Percentiles rank a stretch among this genome's conserved stretches.
Conservation (phyloP, 2,888 invertebrate genomes). For the Lasioglossum pauxillum region DNA sequence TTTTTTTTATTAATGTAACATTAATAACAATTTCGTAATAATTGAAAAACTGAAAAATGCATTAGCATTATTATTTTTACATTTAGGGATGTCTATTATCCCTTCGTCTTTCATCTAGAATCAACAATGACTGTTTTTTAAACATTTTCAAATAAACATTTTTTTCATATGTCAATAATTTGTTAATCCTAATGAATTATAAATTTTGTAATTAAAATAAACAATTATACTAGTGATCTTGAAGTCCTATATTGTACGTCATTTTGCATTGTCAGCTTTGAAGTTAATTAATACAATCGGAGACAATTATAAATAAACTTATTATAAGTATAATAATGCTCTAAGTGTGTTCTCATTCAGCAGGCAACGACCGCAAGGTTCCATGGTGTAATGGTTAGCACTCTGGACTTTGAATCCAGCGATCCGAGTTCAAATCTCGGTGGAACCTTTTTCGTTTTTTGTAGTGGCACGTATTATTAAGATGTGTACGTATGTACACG, state of each 20-base stretch:
- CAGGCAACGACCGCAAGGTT: constrained; percentile 76
- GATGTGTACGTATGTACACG: not conserved
- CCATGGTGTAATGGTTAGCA: constrained; percentile 92
- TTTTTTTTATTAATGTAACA: constrained; percentile 37
- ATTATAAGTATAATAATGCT: not conserved
- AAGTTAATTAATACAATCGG: not conserved
- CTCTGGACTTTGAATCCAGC: constrained; percentile 93
- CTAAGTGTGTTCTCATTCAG: not conserved
- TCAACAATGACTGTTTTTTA: not conserved
- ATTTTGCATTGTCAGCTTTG: not conserved
- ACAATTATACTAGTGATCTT: not conserved
- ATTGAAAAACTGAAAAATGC: not conserved
- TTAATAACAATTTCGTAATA: not conserved
- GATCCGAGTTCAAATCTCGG: constrained; percentile 93
- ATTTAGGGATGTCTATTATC: not conserved
- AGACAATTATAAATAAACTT: not conserved
- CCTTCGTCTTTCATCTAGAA: not conserved
- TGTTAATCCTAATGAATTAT: not conserved
- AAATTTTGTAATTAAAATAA: not conserved
- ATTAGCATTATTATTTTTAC: not conserved
- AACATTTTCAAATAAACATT: not conserved
- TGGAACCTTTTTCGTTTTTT: constrained; percentile 82
- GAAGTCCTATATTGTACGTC: not conserved
- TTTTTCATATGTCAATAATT: not conserved
- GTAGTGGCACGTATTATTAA: not conserved